phyloP scores from a whole-genome alignment of 2,888 invertebrate species.

The Rhagonycha lutea region DNA sequence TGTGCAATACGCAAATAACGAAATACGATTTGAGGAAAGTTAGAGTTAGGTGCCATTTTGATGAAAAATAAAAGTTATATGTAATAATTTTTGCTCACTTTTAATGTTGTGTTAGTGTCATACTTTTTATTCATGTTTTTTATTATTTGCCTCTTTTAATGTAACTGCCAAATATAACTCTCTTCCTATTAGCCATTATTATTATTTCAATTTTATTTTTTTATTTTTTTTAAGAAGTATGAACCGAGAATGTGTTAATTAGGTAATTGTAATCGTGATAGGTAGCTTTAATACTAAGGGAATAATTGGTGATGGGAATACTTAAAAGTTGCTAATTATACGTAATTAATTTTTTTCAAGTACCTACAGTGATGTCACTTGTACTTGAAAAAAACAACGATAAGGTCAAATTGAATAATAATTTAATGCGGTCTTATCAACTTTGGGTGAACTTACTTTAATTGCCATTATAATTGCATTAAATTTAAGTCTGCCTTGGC shows the following conservation, averaged over 20 bases:
- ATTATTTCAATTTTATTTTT: neutral
- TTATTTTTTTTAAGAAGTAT: neutral
- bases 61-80: neutral
- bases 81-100: neutral
- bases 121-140: neutral
- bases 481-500: constrained; percentile 34
- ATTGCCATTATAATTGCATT: constrained; percentile 3
- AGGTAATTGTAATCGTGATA: constrained; percentile 18
- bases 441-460: constrained; percentile 7
- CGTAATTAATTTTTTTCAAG: constrained; percentile 18
- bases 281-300: constrained; percentile 27
- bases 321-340: constrained; percentile 3
- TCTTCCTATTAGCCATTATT: neutral
- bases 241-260: neutral
- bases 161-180: neutral
- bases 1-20: neutral
- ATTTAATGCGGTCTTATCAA: neutral
- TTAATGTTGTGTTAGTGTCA: constrained; percentile 1
- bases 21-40: neutral
- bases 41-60: constrained; percentile 4
- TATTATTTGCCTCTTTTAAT: neutral
- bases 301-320: constrained; percentile 19
- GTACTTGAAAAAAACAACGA: constrained; percentile 12
- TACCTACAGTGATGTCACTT: neutral
- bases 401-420: neutral